Conservation (phyloP, 2,113 vertebrate genomes). For the Kryptolebias marmoratus region DNA sequence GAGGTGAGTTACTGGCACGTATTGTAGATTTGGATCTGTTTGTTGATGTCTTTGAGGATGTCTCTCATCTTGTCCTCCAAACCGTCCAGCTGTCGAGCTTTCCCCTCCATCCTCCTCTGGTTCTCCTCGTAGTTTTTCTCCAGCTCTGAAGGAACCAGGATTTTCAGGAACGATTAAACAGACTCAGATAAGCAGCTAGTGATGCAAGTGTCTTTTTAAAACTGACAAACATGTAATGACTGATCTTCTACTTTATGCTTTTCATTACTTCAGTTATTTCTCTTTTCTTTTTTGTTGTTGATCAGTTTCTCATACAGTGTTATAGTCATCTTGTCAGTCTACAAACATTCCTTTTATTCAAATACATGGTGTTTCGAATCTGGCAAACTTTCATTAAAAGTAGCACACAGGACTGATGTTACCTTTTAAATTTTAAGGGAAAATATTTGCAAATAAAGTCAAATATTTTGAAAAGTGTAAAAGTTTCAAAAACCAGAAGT, state of each 20-base stretch:
- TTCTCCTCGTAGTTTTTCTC: constrained; percentile 92
- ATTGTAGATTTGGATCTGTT: constrained; percentile 98
- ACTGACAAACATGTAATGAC: not conserved
- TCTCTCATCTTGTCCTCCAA: constrained; percentile 93
- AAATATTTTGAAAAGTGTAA: too few relatives aligned
- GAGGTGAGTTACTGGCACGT: constrained; percentile 87
- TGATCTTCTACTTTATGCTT: not conserved
- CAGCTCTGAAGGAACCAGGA: constrained; percentile 78
- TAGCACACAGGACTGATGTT: not conserved
- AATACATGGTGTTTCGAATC: not conserved
- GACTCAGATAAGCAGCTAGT: rapidly evolving
- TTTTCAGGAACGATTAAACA: constrained; percentile 14
- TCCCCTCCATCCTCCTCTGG: constrained; percentile 87
- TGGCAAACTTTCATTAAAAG: not conserved
- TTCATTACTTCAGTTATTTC: not conserved
- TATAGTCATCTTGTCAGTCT: not conserved
- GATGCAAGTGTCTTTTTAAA: not conserved
- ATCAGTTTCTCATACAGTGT: not conserved
- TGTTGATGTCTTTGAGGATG: constrained; percentile 92
- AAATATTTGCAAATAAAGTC: too few relatives aligned
- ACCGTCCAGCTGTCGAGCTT: constrained; percentile 91
- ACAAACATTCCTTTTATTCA: not conserved
- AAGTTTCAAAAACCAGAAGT: too few relatives aligned
- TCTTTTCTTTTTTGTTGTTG: not conserved
- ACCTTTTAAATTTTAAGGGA: not conserved